Conservation (phyloP, 2,113 vertebrate species). For the Ivindomyrus marchei region DNA sequence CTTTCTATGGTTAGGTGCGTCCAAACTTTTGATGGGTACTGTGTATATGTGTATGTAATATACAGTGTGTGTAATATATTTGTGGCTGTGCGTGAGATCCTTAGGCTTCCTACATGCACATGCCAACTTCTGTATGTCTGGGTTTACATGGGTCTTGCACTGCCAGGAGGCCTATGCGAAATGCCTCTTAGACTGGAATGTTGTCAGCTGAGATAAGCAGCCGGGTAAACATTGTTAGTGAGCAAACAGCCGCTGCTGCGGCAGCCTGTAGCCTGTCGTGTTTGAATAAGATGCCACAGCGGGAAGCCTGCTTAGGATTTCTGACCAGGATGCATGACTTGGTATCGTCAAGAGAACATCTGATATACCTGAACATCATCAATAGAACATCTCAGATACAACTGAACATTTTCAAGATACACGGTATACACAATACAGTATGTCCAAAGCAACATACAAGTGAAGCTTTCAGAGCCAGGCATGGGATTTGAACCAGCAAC, state of each 20-base stretch:
- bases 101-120: neutral
- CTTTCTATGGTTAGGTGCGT: no score
- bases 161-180: constrained; percentile 13
- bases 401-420: neutral
- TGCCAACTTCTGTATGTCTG: neutral
- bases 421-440: neutral
- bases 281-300: neutral
- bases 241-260: constrained; percentile 26
- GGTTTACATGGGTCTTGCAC: neutral
- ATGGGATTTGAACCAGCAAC: neutral
- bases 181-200: neutral
- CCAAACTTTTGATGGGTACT: no score
- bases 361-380: neutral
- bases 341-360: neutral
- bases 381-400: neutral
- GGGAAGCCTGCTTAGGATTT: neutral
- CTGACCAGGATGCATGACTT: neutral
- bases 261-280: neutral
- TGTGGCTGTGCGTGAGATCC: neutral
- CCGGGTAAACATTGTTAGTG: constrained; percentile 29
- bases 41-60: no score
- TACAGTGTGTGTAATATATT: neutral
- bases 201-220: constrained; percentile 25
- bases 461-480: neutral
- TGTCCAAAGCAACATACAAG: neutral